Evolutionary conservation across 2,888 invertebrate genomes (phyloP).

Genomic region (Tenodera sinensis): DNA sequence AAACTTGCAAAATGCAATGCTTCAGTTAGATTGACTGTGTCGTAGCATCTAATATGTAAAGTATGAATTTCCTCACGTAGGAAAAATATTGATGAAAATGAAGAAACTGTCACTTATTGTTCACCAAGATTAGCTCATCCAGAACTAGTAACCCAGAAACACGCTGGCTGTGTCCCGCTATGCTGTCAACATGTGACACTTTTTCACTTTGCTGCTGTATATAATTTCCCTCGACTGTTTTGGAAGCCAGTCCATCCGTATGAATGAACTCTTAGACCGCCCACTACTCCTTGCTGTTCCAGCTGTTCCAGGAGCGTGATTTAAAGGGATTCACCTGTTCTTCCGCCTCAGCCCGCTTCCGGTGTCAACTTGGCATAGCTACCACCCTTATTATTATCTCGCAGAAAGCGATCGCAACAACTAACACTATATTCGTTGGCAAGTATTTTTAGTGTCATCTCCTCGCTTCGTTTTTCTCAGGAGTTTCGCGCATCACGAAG

Average conservation of each 20-base stretch:
- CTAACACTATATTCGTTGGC: not conserved
- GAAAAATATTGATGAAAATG: too few relatives aligned
- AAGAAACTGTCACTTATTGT: too few relatives aligned
- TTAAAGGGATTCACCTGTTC: conserved; percentile 23
- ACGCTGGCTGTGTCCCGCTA: too few relatives aligned
- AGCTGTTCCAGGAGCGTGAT: conserved; percentile 14
- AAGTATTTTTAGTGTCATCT: conserved; percentile 5
- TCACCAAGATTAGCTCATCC: too few relatives aligned
- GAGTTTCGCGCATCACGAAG: not conserved
- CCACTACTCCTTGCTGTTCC: not conserved
- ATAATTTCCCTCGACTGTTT: not conserved
- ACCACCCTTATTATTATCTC: not conserved
- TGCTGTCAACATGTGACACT: not conserved
- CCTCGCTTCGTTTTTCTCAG: not conserved
- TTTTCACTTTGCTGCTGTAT: not conserved
- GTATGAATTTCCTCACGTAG: too few relatives aligned
- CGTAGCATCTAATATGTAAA: too few relatives aligned
- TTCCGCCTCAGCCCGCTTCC: conserved; percentile 9
- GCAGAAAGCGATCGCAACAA: not conserved
- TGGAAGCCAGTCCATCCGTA: not conserved
- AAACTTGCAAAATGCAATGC: too few relatives aligned
- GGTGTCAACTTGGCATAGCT: not conserved
- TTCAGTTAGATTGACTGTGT: too few relatives aligned
- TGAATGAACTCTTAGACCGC: not conserved
- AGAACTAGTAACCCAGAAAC: too few relatives aligned